Percentiles rank a stretch among this genome's conserved stretches.
These are phyloP conservation scores for Eueides isabella DNA, from an alignment of 1,140 invertebrate species.

Conservation along the genomic window DNA sequence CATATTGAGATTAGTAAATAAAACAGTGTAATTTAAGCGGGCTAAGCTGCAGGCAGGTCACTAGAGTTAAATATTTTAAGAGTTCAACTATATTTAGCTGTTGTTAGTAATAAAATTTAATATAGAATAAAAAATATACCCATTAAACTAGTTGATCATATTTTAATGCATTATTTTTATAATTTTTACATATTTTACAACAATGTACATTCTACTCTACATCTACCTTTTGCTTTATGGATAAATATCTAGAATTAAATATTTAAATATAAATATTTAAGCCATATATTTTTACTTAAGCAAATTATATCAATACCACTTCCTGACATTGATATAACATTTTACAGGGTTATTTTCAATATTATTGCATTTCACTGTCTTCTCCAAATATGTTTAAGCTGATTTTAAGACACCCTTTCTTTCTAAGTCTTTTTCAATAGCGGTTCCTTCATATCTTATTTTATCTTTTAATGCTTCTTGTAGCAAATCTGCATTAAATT, in stretches of 20 bases:
- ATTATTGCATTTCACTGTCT: neutral
- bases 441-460: slow-evolving; percentile 78
- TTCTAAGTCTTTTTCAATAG: slow-evolving; percentile 70
- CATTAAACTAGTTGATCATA: no score
- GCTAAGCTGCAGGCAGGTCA: no score
- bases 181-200: neutral
- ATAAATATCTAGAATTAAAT: neutral
- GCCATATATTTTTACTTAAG: neutral
- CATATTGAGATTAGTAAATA: no score
- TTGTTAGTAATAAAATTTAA: no score
- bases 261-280: neutral
- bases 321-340: neutral
- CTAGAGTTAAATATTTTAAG: no score
- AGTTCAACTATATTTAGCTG: no score
- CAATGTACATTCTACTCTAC: neutral
- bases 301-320: neutral
- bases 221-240: neutral
- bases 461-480: slow-evolving; percentile 78
- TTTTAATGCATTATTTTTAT: neutral
- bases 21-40: no score
- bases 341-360: neutral
- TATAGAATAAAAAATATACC: no score
- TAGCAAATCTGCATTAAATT: slow-evolving; percentile 78
- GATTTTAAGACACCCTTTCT: slow-evolving; percentile 68
- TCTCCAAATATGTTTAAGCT: slow-evolving; percentile 43